Evolutionary conservation across 2,888 invertebrate genomes (phyloP), one percentile per base, ranked within the genome.

Genomic region (Cerastoderma edule): DNA sequence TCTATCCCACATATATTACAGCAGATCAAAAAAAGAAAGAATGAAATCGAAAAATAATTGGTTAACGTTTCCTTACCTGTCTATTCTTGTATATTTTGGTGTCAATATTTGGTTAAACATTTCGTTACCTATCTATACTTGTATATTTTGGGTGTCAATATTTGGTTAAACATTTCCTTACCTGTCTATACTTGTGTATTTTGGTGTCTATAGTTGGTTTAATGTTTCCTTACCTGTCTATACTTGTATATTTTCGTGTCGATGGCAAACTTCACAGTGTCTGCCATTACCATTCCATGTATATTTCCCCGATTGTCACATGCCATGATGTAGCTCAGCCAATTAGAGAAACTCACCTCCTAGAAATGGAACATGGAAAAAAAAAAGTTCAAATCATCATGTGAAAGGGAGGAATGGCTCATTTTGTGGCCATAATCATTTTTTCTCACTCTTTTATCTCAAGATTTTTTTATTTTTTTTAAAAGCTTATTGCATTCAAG

Each of bases 201-300:
- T 78, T 78, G 22, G n/a, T n/a, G 44, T 73, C n/a, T n/a, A n/a
- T n/a, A n/a, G n/a, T n/a, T n/a, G n/a, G n/a, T n/a, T n/a, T n/a
- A n/a, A n/a, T n/a, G n/a, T n/a, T n/a, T n/a, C n/a, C 67, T 48
- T 72, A 80, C 80, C 71, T 65, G 71, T 63, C 80, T 71, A 32
- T 57, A 57, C 44, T 56, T 71, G 66, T 80, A 80, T n/a, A 46
- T 13, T 67, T 80, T 80, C 16, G 28, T 22, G 39, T 73, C 72
- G 3, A 39, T 30, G 0, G n/a, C 1, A 5, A 35, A 19, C n/a
- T 57, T 46, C n/a, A 67, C 13, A 0, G 73, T 28, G 28, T 80
- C 75, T 8, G n/a, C 30, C 28, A 70, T 8, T 0, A 57, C 46
- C 3, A 72, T n/a, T 27, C 75, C 78, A 27, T 46, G 16, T 2